Conservation (phyloP, 2,797 vertebrate genomes). For the Urophycis tenuis region DNA sequence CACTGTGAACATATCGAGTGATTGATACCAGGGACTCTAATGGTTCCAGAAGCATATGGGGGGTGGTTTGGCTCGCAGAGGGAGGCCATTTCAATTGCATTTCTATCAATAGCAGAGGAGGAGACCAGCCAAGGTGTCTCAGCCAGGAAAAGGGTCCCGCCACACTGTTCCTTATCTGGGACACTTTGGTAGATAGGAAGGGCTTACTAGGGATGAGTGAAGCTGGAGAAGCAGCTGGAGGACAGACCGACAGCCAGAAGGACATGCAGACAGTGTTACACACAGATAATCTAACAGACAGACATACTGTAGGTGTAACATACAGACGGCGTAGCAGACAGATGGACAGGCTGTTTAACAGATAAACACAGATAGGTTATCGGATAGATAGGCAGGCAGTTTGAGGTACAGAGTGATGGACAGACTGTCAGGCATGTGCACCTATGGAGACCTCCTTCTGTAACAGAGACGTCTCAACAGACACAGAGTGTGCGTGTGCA, state of each 20-base stretch:
- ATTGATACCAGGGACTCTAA: background rate
- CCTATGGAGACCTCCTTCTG: background rate
- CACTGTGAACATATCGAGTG: background rate
- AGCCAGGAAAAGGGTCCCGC: background rate
- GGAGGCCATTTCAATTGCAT: background rate
- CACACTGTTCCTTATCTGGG: background rate
- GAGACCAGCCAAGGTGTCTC: background rate
- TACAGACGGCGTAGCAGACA: background rate
- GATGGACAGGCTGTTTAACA: background rate
- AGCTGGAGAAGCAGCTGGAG: no score
- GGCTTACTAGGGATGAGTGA: background rate
- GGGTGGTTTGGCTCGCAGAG: background rate
- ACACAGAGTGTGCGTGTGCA: background rate
- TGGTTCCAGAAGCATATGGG: background rate
- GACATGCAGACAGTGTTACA: constrained; percentile 15
- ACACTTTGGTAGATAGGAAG: background rate
- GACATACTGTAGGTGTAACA: background rate
- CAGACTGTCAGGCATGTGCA: background rate
- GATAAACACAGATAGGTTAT: background rate
- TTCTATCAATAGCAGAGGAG: background rate
- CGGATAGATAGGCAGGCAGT: background rate
- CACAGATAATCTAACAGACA: background rate
- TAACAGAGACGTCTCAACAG: background rate
- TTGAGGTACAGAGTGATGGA: background rate
- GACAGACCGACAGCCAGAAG: constrained; percentile 19